Conservation (phyloP, 2,113 vertebrate species). For the Nothobranchius furzeri region DNA sequence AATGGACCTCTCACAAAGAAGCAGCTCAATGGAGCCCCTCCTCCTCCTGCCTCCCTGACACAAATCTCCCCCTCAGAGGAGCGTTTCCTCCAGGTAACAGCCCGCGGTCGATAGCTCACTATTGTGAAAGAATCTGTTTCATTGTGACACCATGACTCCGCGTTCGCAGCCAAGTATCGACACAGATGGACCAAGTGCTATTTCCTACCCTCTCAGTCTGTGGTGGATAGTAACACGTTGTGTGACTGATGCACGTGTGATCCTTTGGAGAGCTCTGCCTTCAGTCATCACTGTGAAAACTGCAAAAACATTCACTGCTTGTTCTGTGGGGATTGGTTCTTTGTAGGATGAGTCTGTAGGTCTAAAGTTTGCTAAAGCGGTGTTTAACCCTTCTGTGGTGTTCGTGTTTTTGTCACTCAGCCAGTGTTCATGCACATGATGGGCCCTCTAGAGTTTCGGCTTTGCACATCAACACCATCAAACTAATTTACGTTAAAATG, state of each 20-base stretch:
- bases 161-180: conserved; percentile 29
- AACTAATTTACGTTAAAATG: too few relatives aligned
- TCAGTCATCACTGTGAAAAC: conserved; percentile 17
- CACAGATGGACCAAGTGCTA: conserved; percentile 36
- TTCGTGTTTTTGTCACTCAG: too few relatives aligned
- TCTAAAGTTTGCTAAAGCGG: too few relatives aligned
- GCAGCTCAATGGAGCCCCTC: conserved; percentile 8
- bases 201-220: conserved; percentile 42
- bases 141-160: conserved; percentile 28
- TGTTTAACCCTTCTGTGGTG: too few relatives aligned
- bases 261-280: background rate
- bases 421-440: too few relatives aligned
- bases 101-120: conserved; percentile 34
- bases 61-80: conserved; percentile 20
- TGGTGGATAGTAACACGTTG: conserved; percentile 37
- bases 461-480: too few relatives aligned
- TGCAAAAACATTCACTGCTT: background rate
- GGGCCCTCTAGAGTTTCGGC: too few relatives aligned
- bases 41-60: conserved; percentile 4
- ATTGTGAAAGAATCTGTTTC: conserved; percentile 37
- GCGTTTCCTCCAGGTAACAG: conserved; percentile 37
- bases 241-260: conserved; percentile 36
- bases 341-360: background rate
- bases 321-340: background rate
- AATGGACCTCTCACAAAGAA: conserved; percentile 29